Percentiles rank a stretch among this genome's conserved stretches.
phyloP scores from a whole-genome alignment of 2,888 invertebrate genomes.

The Spisula solida region DNA sequence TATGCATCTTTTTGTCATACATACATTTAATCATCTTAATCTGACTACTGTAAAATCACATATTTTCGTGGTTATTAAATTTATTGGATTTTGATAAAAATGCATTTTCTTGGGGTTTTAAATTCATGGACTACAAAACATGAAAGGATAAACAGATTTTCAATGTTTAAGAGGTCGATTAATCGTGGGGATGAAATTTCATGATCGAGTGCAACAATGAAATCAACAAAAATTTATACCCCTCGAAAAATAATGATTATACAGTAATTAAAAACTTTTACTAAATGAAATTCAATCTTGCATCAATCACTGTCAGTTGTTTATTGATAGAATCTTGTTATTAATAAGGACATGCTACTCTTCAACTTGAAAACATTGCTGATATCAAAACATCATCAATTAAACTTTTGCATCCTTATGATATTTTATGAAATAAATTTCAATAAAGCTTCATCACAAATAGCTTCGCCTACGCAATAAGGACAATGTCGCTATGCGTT shows the following conservation, averaged over 20 bases:
- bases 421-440: not conserved
- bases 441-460: not conserved
- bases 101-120: no score
- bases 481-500: not conserved
- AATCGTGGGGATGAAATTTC: no score
- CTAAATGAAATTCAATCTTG: not conserved
- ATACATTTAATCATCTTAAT: not conserved
- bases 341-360: not conserved
- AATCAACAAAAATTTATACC: no score
- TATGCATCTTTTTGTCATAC: not conserved
- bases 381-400: not conserved
- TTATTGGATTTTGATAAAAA: no score
- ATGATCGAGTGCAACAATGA: no score
- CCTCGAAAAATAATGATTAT: no score
- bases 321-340: not conserved
- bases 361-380: not conserved
- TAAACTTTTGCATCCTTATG: not conserved
- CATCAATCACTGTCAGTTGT: not conserved
- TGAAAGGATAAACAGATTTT: no score
- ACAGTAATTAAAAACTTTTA: not conserved
- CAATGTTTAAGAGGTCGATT: no score
- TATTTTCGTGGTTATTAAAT: no score
- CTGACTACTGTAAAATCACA: no score
- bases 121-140: no score
- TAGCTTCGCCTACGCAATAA: not conserved